Conservation (phyloP, 2,888 invertebrate species). For the Chesias legatella region DNA sequence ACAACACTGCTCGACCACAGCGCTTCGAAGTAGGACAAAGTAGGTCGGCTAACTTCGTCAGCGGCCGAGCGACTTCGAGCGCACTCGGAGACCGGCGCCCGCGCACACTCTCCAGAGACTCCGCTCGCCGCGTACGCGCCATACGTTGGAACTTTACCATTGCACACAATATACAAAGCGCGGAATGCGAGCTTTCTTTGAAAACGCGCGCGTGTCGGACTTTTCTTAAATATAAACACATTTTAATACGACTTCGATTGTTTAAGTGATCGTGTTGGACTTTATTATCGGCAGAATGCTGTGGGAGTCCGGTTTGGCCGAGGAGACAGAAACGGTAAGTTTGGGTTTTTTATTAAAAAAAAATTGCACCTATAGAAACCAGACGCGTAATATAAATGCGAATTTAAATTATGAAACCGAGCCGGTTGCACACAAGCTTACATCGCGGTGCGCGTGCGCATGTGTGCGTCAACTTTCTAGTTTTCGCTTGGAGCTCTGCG, state of each 20-base stretch:
- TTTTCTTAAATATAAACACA: slow-evolving; percentile 33
- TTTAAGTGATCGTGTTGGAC: slow-evolving; percentile 60
- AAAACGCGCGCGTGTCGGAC: slow-evolving; percentile 52
- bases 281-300: slow-evolving; percentile 59
- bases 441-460: slow-evolving; percentile 33
- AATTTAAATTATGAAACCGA: slow-evolving; percentile 62
- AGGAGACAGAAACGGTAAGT: slow-evolving; percentile 73
- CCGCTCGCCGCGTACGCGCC: slow-evolving; percentile 61
- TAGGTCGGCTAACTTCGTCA: slow-evolving; percentile 69
- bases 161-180: slow-evolving; percentile 48
- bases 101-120: slow-evolving; percentile 65
- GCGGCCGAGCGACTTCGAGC: slow-evolving; percentile 54
- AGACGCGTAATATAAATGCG: slow-evolving; percentile 39
- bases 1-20: slow-evolving; percentile 63
- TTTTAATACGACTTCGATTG: slow-evolving; percentile 4
- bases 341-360: slow-evolving; percentile 29
- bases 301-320: slow-evolving; percentile 71
- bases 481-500: slow-evolving; percentile 71
- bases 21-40: slow-evolving; percentile 71
- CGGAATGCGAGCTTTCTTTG: slow-evolving; percentile 55
- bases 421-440: slow-evolving; percentile 44
- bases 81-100: slow-evolving; percentile 49
- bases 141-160: slow-evolving; percentile 39
- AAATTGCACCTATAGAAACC: slow-evolving; percentile 24
- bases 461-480: slow-evolving; percentile 76